Conservation (phyloP, 2,888 invertebrate species). For the Rugalucina vietnamica region DNA sequence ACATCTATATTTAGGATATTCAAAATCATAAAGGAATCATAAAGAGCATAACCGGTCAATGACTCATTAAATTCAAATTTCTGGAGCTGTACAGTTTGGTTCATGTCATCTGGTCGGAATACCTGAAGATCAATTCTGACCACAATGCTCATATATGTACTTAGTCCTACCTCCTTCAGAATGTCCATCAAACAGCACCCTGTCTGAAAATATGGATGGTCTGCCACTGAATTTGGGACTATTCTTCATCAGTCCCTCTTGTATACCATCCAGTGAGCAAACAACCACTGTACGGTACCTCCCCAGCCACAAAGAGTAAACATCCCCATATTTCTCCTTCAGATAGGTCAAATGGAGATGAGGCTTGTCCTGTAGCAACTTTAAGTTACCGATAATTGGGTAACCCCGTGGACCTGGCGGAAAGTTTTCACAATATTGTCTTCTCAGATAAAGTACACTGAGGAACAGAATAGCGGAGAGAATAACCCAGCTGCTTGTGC, state of each 20-base stretch:
- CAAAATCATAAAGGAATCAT: no score
- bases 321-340: constrained; percentile 72
- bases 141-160: no score
- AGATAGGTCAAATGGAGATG: constrained; percentile 69
- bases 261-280: constrained; percentile 69
- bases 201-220: constrained; percentile 61
- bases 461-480: constrained; percentile 45
- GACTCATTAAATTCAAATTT: no score
- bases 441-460: constrained; percentile 62
- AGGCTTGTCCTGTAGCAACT: constrained; percentile 57
- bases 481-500: background rate
- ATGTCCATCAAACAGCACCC: constrained; percentile 66
- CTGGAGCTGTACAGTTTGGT: no score
- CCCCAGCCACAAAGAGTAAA: constrained; percentile 70
- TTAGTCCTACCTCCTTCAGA: constrained; percentile 37
- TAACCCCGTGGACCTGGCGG: constrained; percentile 68
- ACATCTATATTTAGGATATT: no score
- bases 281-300: constrained; percentile 68
- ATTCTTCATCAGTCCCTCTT: constrained; percentile 67
- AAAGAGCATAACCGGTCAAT: no score
- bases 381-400: constrained; percentile 69
- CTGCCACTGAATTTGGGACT: constrained; percentile 62
- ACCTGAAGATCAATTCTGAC: no score
- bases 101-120: no score
- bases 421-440: constrained; percentile 45